Conservation (phyloP, 2,888 invertebrate genomes). For the Amphiduros pacificus region DNA sequence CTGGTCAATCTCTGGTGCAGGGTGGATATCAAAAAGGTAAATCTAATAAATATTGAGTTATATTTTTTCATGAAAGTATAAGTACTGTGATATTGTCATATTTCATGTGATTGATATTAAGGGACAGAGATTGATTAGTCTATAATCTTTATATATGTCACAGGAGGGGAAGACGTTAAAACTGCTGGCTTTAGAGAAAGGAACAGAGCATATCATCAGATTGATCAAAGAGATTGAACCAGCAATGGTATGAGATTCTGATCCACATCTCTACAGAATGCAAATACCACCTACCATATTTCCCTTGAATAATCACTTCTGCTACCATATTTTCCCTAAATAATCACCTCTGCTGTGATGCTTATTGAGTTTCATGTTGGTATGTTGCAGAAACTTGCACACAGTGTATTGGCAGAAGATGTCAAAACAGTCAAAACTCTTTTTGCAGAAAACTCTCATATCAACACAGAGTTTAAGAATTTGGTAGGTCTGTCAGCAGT, state of each 20-base stretch:
- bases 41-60: not conserved
- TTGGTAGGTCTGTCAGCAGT: too few relatives aligned
- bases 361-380: too few relatives aligned
- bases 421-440: constrained; percentile 33
- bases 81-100: not conserved
- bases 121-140: not conserved
- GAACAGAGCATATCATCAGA: constrained; percentile 48
- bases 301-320: too few relatives aligned
- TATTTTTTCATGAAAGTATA: not conserved
- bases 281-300: too few relatives aligned
- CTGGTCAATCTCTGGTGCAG: constrained; percentile 51
- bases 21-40: constrained; percentile 43
- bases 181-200: constrained; percentile 42
- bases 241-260: constrained; percentile 41
- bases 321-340: too few relatives aligned
- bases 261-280: too few relatives aligned
- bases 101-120: not conserved
- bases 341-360: too few relatives aligned
- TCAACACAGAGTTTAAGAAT: constrained; percentile 43
- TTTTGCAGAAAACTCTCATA: constrained; percentile 12
- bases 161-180: constrained; percentile 44
- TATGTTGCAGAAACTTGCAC: constrained; percentile 44
- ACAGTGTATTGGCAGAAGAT: constrained; percentile 46
- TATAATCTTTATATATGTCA: not conserved
- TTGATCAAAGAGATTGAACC: constrained; percentile 46